Conservation (phyloP, 2,888 invertebrate genomes). For the Sipha maydis region DNA sequence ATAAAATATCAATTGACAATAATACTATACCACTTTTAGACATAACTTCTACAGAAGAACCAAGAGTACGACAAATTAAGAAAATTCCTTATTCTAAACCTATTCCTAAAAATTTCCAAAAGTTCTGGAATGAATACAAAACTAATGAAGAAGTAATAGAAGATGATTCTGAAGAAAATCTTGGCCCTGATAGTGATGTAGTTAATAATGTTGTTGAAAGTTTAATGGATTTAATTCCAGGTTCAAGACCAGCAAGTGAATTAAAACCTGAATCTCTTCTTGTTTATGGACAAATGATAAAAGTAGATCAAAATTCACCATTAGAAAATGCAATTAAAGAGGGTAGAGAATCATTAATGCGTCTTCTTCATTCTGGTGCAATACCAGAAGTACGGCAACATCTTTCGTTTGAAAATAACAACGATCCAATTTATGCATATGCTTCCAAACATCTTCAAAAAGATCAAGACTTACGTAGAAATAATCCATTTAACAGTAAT, state of each 20-base stretch:
- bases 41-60: constrained; percentile 78
- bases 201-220: constrained; percentile 59
- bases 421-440: constrained; percentile 55
- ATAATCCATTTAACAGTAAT: constrained; percentile 48
- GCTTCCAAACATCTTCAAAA: constrained; percentile 52
- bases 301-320: constrained; percentile 71
- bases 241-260: constrained; percentile 80
- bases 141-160: constrained; percentile 59
- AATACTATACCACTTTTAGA: constrained; percentile 86
- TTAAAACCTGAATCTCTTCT: constrained; percentile 83
- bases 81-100: constrained; percentile 95
- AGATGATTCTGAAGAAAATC: constrained; percentile 54
- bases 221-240: constrained; percentile 81
- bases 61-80: constrained; percentile 66
- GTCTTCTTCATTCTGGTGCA: constrained; percentile 82
- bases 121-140: constrained; percentile 77
- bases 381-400: constrained; percentile 75
- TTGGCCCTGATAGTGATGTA: constrained; percentile 53
- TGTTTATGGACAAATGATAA: constrained; percentile 82
- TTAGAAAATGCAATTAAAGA: constrained; percentile 81
- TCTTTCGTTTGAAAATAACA: constrained; percentile 57
- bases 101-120: constrained; percentile 94
- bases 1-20: constrained; percentile 69
- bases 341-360: constrained; percentile 81
- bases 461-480: constrained; percentile 57